Evolutionary conservation across 2,888 invertebrate genomes (phyloP).

Genomic region (Bembecia ichneumoniformis): DNA sequence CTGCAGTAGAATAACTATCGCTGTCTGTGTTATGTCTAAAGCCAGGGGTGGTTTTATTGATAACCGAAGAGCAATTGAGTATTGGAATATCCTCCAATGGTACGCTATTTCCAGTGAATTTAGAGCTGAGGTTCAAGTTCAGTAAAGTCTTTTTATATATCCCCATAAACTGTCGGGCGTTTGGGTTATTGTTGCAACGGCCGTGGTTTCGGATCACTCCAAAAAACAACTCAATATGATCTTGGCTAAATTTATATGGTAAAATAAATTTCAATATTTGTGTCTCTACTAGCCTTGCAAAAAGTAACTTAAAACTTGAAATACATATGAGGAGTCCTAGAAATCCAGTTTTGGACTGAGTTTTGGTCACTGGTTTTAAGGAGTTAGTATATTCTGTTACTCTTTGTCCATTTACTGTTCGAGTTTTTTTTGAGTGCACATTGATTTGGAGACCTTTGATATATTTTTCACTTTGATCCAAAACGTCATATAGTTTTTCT

Average conservation of each 20-base stretch:
- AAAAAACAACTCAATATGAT: slow-evolving; percentile 1
- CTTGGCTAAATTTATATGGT: slow-evolving; percentile 1
- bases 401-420: too few relatives aligned
- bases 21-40: neutral
- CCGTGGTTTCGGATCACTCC: slow-evolving; percentile 1
- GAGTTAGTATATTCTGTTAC: too few relatives aligned
- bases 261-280: neutral
- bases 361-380: neutral
- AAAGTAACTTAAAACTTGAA: slow-evolving; percentile 5
- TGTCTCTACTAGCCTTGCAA: neutral
- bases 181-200: neutral
- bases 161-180: neutral
- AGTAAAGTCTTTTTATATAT: slow-evolving; percentile 1
- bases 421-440: too few relatives aligned
- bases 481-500: neutral
- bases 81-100: slow-evolving; percentile 3
- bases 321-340: slow-evolving; percentile 3
- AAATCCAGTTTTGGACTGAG: neutral
- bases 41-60: slow-evolving; percentile 1
- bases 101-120: slow-evolving; percentile 1
- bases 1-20: neutral
- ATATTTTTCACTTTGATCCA: neutral
- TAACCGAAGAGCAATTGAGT: slow-evolving; percentile 3
- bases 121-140: slow-evolving; percentile 1
- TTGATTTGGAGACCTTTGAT: neutral